Evolutionary conservation across 2,797 vertebrate species (phyloP), one percentile per base, ranked within the genome.

Genomic region (Hyperoplus lanceolatus): DNA sequence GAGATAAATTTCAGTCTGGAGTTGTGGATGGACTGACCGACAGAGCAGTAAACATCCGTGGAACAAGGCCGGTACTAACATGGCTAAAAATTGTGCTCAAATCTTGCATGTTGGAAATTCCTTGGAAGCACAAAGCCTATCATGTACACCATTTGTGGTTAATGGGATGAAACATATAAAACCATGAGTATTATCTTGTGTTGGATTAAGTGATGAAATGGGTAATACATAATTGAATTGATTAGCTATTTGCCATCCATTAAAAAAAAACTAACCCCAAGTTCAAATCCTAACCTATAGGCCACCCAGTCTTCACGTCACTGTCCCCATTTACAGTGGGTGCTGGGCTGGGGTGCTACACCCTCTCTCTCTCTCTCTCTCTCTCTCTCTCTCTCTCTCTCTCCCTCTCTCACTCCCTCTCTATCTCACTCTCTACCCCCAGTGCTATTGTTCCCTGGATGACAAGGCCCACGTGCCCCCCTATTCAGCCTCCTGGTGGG

Each of bases 401-500:
- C 79, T 13, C 42, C 10, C 61, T 53, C 62, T 55, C 74, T 29
- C 91, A 89, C 84, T 58, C 92, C 90, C 90, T 80, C 89, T 21
- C 70, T n/a, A 53, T 68, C 79, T 13, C 42, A 8, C 61, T 53
- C 62, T 55, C 74, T 29, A 29, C 29, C 75, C 77, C 70, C 41
- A 29, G 75, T 68, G 83, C 88, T 76, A 93, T 96, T 96, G 94
- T 96, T 95, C 91, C 81, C 80, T 70, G 76, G 70, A 86, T 94
- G 91, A 94, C 92, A 92, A 86, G 92, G 75, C 89, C 92, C 95
- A 94, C 95, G 94, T 96, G 95, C 91, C 95, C 92, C 88, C 82
- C 90, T 82, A 90, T 95, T 95, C 91, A 93, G 77, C 86, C 64
- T 87, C 89, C 84, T 82, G 87, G 87, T 75, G 70, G 92, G 92